Base-by-base conservation (phyloP, 2,113 vertebrate genomes). In the Raja brachyura region DNA sequence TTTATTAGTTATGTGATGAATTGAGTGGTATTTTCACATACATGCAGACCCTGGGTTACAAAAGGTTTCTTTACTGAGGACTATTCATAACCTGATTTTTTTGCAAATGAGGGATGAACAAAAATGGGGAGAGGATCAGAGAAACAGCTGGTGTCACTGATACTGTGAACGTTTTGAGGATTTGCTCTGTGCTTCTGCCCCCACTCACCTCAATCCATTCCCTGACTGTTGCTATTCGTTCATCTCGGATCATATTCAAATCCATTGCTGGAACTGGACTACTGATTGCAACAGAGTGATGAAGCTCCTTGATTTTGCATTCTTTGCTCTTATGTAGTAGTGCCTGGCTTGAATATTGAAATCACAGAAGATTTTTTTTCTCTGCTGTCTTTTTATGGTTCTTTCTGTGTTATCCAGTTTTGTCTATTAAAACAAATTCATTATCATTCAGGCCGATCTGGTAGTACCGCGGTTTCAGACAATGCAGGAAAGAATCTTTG, bases 401-500 rank as follows among this genome's bases (percentile, higher is more conserved):
- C 0, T 88, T 5, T 93, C 1, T 68, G 79, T 10, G 93, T 0
- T 0, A 31, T 74, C 16, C 4, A 39, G n/a, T n/a, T 22, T 93
- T 0, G 39, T 0, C 22, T 0, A 0, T 93, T 10, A 54, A 5
- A 48, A 14, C 3, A 16, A 48, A 56, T 94, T 78, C 28, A 85
- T 94, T 93, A 93, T 94, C 0, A 70, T 2, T 16, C 76, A 97
- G 97, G 96, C 88, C 95, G 95, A 74, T 94, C 83, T 33, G 93
- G 96, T 94, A 94, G 94, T 93, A 94, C 94, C 85, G 94, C 94
- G 94, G 93, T 95, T 93, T 94, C 94, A 88, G 94, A 94, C 94
- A 96, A 96, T 93, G 10, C 68, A 73, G 97, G 98, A 76, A 96
- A 96, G 93, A 99, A 99, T 93, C 95, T 99, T 92, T 99, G 99